These are phyloP conservation scores for Centropristis striata DNA, from an alignment of 2,113 vertebrate species.

Conservation along the genomic window DNA sequence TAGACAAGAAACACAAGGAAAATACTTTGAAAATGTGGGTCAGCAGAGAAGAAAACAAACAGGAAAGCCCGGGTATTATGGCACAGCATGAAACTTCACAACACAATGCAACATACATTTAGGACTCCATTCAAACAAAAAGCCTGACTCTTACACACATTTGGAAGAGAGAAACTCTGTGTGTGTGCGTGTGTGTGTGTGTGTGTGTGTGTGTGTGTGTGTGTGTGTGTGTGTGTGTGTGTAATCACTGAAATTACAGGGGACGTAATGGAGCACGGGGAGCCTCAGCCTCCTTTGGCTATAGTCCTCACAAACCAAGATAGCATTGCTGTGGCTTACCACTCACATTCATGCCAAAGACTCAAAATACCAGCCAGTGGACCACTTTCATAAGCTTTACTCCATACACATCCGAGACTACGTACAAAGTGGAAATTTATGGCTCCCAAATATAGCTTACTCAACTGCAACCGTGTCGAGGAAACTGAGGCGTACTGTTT, in stretches of 20 bases:
- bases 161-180: slow-evolving; percentile 67
- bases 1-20: slow-evolving; percentile 8
- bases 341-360: slow-evolving; percentile 76
- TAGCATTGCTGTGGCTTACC: slow-evolving; percentile 85
- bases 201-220: slow-evolving; percentile 47
- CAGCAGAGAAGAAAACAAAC: slow-evolving; percentile 34
- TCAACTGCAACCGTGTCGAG: slow-evolving; percentile 41
- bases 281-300: slow-evolving; percentile 76
- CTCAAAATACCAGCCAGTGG: slow-evolving; percentile 81
- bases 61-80: slow-evolving; percentile 42
- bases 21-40: slow-evolving; percentile 45
- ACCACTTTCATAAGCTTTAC: slow-evolving; percentile 78
- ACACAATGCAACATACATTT: slow-evolving; percentile 58
- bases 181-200: slow-evolving; percentile 50
- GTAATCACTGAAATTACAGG: slow-evolving; percentile 84
- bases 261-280: slow-evolving; percentile 76
- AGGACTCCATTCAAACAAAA: slow-evolving; percentile 65
- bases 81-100: slow-evolving; percentile 43
- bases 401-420: slow-evolving; percentile 72
- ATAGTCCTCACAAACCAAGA: slow-evolving; percentile 80
- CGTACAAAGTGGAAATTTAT: slow-evolving; percentile 76
- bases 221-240: slow-evolving; percentile 57
- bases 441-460: slow-evolving; percentile 65
- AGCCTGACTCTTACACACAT: slow-evolving; percentile 67
- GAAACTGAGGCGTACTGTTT: slow-evolving; percentile 30